Conservation (phyloP, 2,113 vertebrate genomes). For the Alaudala cheleensis region DNA sequence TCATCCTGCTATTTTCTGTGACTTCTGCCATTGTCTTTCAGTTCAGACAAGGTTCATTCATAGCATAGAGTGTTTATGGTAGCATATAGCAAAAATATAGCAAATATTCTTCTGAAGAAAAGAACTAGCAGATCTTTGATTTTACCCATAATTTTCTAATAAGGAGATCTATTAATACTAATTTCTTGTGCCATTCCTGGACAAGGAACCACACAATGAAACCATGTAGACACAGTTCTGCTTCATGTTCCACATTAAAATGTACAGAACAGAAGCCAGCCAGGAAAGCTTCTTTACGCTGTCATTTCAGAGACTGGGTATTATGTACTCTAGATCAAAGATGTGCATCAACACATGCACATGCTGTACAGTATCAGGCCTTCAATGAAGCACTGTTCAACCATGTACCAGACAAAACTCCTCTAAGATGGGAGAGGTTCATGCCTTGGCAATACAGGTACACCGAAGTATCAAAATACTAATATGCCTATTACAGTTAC, state of each 20-base stretch:
- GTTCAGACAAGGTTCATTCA: neutral
- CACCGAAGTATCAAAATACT: neutral
- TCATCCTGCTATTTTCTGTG: neutral
- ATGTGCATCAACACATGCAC: neutral
- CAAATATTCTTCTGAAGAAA: neutral
- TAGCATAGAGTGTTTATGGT: accelerated
- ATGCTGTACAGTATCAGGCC: neutral
- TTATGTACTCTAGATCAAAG: neutral
- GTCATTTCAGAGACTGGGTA: neutral
- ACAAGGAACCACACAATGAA: neutral
- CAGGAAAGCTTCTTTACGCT: neutral
- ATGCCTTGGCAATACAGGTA: neutral
- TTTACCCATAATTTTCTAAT: neutral
- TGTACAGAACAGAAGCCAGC: neutral
- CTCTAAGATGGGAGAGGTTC: neutral
- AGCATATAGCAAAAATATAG: neutral
- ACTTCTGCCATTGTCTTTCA: neutral
- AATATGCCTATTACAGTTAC: neutral
- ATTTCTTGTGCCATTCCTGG: neutral
- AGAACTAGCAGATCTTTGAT: neutral
- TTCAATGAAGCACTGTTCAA: neutral
- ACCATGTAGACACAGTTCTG: neutral
- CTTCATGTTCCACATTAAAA: neutral
- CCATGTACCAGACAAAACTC: neutral
- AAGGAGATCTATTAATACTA: neutral